phyloP scores from a whole-genome alignment of 1,140 invertebrate species.

The Bombyx mori region ASM3026992v2 NC_085114.1:14512501-14513000 shows the following conservation, averaged over 20 bases:
- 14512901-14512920: constrained; percentile 90
- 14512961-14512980: constrained; percentile 73
- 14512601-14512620: neutral
- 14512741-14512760: neutral
- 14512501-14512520: constrained; percentile 11
- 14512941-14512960: constrained; percentile 88
- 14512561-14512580: constrained; percentile 17
- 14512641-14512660: too few relatives aligned
- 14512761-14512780: constrained; percentile 5
- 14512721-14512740: neutral
- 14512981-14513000: too few relatives aligned
- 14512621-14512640: too few relatives aligned
- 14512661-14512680: neutral
- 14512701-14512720: neutral
- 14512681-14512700: neutral
- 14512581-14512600: neutral
- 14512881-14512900: constrained; percentile 94
- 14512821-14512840: constrained; percentile 99
- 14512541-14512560: constrained; percentile 35
- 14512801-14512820: constrained; percentile 97
- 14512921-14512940: constrained; percentile 85
- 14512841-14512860: constrained; percentile 93
- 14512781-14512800: constrained; percentile 74
- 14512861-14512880: constrained; percentile 97
- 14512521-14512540: constrained; percentile 34